A percentile compares a stretch with the other conserved stretches of the same genome.
Evolutionary conservation across 37 sponge, comb jelly and placozoan species (phyloP).

Genomic region (Geodia barretti): DNA sequence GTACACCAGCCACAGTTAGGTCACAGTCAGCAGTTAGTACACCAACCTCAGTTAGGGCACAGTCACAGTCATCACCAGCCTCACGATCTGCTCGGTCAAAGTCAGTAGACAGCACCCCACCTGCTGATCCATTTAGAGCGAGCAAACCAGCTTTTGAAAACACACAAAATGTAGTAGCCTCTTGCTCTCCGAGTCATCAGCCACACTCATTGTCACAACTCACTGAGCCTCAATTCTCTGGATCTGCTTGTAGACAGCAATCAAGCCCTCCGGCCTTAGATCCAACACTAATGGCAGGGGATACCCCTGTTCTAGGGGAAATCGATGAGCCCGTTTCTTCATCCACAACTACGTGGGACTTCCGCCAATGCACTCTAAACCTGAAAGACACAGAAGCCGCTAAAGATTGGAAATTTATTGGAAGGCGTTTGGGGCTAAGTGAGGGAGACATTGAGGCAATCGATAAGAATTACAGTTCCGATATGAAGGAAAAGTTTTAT

Average conservation of each 20-base stretch:
- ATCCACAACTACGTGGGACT: not conserved
- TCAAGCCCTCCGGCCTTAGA: conserved; percentile 9
- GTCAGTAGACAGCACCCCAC: not conserved
- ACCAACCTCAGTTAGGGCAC: not conserved
- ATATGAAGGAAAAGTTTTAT: not conserved
- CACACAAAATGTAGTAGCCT: not conserved
- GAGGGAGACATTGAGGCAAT: not conserved
- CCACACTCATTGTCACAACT: not conserved
- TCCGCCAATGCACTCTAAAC: not conserved
- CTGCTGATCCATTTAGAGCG: not conserved
- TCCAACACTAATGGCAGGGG: not conserved
- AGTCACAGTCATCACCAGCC: not conserved
- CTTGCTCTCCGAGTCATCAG: not conserved
- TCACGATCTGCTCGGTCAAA: not conserved
- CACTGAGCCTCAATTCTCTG: not conserved
- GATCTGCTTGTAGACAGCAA: not conserved
- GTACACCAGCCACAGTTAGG: not conserved
- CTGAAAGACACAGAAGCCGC: not conserved
- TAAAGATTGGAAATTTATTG: not conserved
- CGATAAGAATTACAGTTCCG: not conserved
- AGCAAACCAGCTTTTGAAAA: no score
- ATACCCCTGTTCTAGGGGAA: not conserved
- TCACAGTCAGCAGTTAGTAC: not conserved
- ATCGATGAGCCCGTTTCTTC: not conserved
- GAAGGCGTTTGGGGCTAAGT: not conserved